phyloP scores from a whole-genome alignment of 2,797 vertebrate genomes.

The Loriculus beryllinus region DNA sequence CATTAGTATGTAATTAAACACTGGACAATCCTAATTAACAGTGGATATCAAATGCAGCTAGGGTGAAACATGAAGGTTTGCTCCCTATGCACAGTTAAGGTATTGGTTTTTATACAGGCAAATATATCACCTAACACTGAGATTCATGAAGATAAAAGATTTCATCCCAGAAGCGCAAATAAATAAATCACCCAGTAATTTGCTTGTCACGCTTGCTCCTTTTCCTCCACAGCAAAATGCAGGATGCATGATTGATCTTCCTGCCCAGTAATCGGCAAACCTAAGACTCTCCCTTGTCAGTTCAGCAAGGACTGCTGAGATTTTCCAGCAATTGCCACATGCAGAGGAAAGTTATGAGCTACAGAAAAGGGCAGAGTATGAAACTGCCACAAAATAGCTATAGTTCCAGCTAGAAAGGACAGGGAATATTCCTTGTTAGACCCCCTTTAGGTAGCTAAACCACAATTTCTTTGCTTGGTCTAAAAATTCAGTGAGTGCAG shows the following conservation, averaged over 20 bases:
- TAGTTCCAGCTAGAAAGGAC: neutral
- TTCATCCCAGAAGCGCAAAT: neutral
- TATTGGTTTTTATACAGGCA: neutral
- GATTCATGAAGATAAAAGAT: constrained; percentile 20
- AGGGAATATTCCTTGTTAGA: neutral
- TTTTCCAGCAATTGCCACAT: neutral
- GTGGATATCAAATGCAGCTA: neutral
- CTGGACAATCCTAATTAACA: neutral
- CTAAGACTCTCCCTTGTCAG: neutral
- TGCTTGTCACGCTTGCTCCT: neutral
- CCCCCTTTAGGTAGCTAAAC: neutral
- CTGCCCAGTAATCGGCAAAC: neutral
- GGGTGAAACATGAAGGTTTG: neutral
- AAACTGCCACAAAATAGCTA: neutral
- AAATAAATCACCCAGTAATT: constrained; percentile 7
- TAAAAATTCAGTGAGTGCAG: neutral
- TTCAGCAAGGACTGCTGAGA: neutral
- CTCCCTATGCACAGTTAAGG: neutral
- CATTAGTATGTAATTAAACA: neutral
- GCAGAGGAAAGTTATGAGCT: neutral
- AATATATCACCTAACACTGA: neutral
- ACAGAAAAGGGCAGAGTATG: neutral
- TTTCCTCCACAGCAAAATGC: neutral
- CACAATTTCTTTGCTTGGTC: neutral
- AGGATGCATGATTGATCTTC: neutral